Evolutionary conservation across 2,797 vertebrate species (phyloP), one percentile per base, ranked within the genome.

Genomic region (Fratercula arctica): DNA sequence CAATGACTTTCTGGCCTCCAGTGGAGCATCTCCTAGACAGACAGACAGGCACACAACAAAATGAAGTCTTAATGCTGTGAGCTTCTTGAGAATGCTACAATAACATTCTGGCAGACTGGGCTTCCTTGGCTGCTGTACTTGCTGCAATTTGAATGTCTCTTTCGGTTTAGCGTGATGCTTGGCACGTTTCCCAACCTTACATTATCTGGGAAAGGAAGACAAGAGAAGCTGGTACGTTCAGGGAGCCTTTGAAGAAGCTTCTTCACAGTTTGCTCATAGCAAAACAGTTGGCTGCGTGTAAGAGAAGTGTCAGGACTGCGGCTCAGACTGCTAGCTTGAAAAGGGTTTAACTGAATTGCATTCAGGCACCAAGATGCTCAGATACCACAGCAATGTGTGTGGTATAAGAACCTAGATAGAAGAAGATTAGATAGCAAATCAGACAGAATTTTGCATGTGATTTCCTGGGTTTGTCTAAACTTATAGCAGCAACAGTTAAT

Each of bases 391-490:
- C 94, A 94, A 80, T 94, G 96, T 93, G 89, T 97, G 94, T 94
- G 79, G 92, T 94, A 70, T 84, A 90, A 88, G 93, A 97, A 91
- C 82, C 63, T 96, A 96, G 95, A 97, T 95, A 88, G 87, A 91
- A 78, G 69, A 78, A 91, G 94, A 91, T 95, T 89, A 96, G 94
- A 95, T 95, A 92, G 63, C 25, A 81, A 92, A 94, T 93, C 85
- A 91, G 75, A 89, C 67, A 94, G 82, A 97, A 96, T 93, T 95
- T 92, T 95, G 85, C 95, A 88, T 88, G 83, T 95, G 86, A 94
- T 94, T 95, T 97, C 93, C 94, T 95, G 93, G 87, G 73, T 95
- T 96, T 96, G 92, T 93, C 94, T 96, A 78, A 97, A 94, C 90
- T 93, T 94, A 91, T 5, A 91, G 87, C 76, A 91, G 86, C 76